Conservation (phyloP, 2,113 vertebrate genomes). For the Dunckerocampus dactyliophorus region DNA sequence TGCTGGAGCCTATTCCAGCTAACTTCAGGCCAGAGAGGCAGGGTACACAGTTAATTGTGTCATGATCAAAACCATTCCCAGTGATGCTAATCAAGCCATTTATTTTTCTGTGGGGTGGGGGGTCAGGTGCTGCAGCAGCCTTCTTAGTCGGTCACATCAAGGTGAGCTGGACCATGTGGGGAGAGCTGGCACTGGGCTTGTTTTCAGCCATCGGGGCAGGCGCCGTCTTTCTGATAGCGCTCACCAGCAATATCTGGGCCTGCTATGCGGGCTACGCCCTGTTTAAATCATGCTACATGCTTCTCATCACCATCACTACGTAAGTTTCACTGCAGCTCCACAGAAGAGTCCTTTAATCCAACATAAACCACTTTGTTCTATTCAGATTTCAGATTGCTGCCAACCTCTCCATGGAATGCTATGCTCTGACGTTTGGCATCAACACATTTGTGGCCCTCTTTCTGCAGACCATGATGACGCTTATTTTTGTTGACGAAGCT, state of each 20-base stretch:
- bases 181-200: slow-evolving; percentile 66
- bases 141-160: slow-evolving; percentile 62
- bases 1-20: too few relatives aligned
- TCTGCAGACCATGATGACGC: slow-evolving; percentile 69
- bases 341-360: background rate
- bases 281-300: slow-evolving; percentile 73
- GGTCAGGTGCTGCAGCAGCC: slow-evolving; percentile 62
- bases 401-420: slow-evolving; percentile 70
- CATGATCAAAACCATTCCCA: too few relatives aligned
- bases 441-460: slow-evolving; percentile 68
- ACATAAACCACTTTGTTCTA: background rate
- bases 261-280: slow-evolving; percentile 64
- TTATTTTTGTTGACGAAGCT: slow-evolving; percentile 59
- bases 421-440: slow-evolving; percentile 71
- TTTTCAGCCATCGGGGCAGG: slow-evolving; percentile 66
- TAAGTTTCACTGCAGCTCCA: slow-evolving; percentile 23
- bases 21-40: too few relatives aligned
- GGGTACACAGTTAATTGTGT: too few relatives aligned
- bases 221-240: slow-evolving; percentile 60
- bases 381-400: slow-evolving; percentile 72
- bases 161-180: slow-evolving; percentile 66
- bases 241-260: slow-evolving; percentile 64
- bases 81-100: too few relatives aligned
- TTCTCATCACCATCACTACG: slow-evolving; percentile 71
- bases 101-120: too few relatives aligned